A percentile compares a stretch with the other conserved stretches of the same genome.
phyloP scores from a whole-genome alignment of 2,888 invertebrate genomes.

The Philereme vetulata region DNA sequence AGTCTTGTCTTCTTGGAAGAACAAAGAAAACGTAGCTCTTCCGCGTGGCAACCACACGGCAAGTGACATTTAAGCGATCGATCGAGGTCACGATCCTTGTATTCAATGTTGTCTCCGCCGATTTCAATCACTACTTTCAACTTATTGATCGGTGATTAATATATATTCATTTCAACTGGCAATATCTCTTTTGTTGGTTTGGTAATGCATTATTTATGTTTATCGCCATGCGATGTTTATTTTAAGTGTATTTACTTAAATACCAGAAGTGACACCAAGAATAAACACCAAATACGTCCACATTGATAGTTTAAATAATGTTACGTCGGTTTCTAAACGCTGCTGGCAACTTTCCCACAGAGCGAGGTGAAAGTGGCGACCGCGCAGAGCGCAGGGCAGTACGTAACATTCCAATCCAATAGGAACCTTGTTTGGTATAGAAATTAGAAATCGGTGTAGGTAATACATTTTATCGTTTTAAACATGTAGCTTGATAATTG shows the following conservation, averaged over 20 bases:
- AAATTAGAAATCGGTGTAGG: conserved; percentile 51
- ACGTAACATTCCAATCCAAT: conserved; percentile 72
- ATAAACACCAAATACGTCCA: conserved; percentile 32
- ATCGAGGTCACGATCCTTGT: conserved; percentile 69
- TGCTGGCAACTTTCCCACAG: conserved; percentile 72
- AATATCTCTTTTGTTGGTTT: conserved; percentile 14
- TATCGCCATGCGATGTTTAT: conserved; percentile 20
- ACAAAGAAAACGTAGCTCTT: conserved; percentile 69
- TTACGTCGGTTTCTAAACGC: conserved; percentile 70
- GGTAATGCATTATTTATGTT: conserved; percentile 19
- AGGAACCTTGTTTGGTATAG: conserved; percentile 59
- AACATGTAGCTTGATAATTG: conserved; percentile 16
- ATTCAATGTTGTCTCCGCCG: conserved; percentile 50
- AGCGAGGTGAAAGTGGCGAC: conserved; percentile 76
- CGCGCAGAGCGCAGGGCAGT: conserved; percentile 57
- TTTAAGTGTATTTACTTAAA: conserved; percentile 9
- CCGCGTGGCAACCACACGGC: conserved; percentile 70
- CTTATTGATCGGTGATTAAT: conserved; percentile 34
- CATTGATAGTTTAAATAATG: conserved; percentile 54
- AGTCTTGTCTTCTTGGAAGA: conserved; percentile 61
- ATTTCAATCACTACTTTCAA: conserved; percentile 44
- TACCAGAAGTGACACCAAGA: neutral
- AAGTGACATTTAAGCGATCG: conserved; percentile 78
- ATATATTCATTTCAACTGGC: conserved; percentile 24
- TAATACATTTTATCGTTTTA: conserved; percentile 33